Conservation (phyloP, 1,140 invertebrate species). For the Drosophila navojoa region DNA sequence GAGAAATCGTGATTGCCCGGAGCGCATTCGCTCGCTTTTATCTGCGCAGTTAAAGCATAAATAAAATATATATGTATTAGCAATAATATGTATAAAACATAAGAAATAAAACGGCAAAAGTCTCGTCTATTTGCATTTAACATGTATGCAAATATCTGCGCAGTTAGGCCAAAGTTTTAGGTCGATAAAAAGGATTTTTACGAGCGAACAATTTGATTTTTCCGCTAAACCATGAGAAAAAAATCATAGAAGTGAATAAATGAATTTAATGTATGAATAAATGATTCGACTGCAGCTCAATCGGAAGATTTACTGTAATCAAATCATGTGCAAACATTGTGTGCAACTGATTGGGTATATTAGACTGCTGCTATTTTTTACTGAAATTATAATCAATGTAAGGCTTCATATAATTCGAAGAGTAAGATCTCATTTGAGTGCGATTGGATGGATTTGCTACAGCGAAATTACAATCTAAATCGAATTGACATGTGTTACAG, state of each 20-base stretch:
- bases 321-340: constrained; percentile 6
- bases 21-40: constrained; percentile 58
- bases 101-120: constrained; percentile 21
- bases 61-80: constrained; percentile 39
- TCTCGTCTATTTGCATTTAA: constrained; percentile 53
- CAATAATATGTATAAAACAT: constrained; percentile 29
- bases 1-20: constrained; percentile 65
- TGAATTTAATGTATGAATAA: constrained; percentile 15
- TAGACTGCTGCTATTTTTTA: too few relatives aligned
- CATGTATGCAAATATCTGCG: constrained; percentile 57
- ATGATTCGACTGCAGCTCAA: constrained; percentile 22
- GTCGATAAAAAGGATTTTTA: constrained; percentile 49
- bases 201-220: constrained; percentile 54
- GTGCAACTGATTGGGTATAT: neutral
- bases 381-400: too few relatives aligned
- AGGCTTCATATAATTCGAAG: too few relatives aligned
- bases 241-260: neutral
- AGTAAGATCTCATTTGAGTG: too few relatives aligned
- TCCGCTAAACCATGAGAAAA: neutral
- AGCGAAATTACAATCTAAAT: neutral
- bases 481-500: constrained; percentile 9
- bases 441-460: too few relatives aligned
- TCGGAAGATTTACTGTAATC: constrained; percentile 11
- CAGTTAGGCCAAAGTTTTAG: constrained; percentile 44
- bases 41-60: constrained; percentile 29